phyloP scores from a whole-genome alignment of 2,797 vertebrate genomes.

The Anguilla megastoma region DNA sequence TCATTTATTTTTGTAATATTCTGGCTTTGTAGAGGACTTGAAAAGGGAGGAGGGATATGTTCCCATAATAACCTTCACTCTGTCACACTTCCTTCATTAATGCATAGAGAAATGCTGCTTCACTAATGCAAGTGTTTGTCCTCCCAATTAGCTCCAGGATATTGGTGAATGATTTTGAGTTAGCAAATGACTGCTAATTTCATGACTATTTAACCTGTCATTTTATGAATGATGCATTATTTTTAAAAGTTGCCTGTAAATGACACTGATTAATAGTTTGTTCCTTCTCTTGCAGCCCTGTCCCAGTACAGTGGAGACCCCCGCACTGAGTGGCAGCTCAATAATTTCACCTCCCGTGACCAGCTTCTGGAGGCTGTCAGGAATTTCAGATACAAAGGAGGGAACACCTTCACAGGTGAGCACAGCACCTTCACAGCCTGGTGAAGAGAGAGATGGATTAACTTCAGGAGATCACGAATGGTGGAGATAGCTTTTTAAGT shows the following conservation, averaged over 20 bases:
- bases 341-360: constrained; percentile 76
- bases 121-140: background rate
- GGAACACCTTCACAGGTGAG: constrained; percentile 92
- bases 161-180: background rate
- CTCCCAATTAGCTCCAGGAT: background rate
- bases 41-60: background rate
- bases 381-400: constrained; percentile 85
- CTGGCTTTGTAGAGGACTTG: background rate
- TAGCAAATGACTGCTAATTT: background rate
- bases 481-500: background rate
- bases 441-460: background rate
- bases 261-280: background rate
- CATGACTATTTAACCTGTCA: background rate
- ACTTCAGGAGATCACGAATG: background rate
- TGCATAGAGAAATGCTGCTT: background rate
- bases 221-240: background rate
- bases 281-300: constrained; percentile 69
- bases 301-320: constrained; percentile 94
- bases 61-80: background rate
- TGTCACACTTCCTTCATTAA: background rate
- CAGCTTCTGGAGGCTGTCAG: constrained; percentile 81
- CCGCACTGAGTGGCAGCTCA: constrained; percentile 91
- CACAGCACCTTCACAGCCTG: background rate
- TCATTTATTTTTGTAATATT: background rate
- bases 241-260: background rate